phyloP scores from a whole-genome alignment of 2,888 invertebrate genomes.

The Ptychoptera contaminata region DNA sequence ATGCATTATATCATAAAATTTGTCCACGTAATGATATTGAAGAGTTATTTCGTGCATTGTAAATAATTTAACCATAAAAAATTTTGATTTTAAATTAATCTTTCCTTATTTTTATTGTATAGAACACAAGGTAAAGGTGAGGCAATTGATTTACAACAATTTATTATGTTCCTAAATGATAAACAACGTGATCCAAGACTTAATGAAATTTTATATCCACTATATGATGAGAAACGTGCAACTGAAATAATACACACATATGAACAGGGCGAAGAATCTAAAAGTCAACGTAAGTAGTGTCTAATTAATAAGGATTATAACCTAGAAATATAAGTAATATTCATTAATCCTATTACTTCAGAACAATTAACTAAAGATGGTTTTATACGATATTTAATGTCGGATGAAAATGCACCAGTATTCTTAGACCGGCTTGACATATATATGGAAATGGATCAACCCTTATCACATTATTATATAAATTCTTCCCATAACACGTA shows the following conservation, averaged over 20 bases:
- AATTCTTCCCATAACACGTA: conserved; percentile 98
- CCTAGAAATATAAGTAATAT: neutral
- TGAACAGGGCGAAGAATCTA: conserved; percentile 67
- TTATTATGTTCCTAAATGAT: conserved; percentile 88
- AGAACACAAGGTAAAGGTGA: conserved; percentile 86
- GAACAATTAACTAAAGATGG: conserved; percentile 86
- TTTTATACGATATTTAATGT: conserved; percentile 95
- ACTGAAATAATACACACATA: conserved; percentile 86
- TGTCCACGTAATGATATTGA: conserved; percentile 98
- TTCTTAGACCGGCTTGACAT: conserved; percentile 95
- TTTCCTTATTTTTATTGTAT: conserved; percentile 16
- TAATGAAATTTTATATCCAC: conserved; percentile 95
- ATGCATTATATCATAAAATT: conserved; percentile 94
- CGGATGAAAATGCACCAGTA: conserved; percentile 98
- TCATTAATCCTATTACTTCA: conserved; percentile 20
- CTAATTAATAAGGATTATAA: neutral
- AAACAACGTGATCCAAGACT: conserved; percentile 95
- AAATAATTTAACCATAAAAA: conserved; percentile 32
- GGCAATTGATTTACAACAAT: conserved; percentile 69
- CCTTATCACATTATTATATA: conserved; percentile 95
- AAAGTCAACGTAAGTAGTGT: conserved; percentile 19
- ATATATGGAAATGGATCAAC: conserved; percentile 98
- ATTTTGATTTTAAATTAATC: neutral
- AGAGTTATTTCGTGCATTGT: conserved; percentile 91
- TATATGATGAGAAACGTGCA: conserved; percentile 89